phyloP scores from a whole-genome alignment of 64 coral and sea anemone genomes.

The Pocillopora damicornis region DNA sequence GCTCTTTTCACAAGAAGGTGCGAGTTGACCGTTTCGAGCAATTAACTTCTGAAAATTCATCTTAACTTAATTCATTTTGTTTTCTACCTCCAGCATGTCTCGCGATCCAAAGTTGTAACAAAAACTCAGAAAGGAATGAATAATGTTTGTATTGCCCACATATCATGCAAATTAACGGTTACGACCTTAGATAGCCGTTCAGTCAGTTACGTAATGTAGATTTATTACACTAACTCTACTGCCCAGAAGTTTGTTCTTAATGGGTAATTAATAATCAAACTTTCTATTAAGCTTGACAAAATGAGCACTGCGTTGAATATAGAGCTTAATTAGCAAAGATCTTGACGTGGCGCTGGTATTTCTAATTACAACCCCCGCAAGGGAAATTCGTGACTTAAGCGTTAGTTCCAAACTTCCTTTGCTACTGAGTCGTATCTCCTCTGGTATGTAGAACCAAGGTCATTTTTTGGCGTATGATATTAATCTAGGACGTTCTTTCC shows the following conservation, averaged over 20 bases:
- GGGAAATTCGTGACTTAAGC: conserved; percentile 40
- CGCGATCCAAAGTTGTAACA: too few relatives aligned
- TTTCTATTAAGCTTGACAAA: conserved; percentile 1
- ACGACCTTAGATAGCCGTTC: neutral
- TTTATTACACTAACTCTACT: neutral
- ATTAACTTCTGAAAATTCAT: too few relatives aligned
- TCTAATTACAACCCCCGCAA: conserved; percentile 36
- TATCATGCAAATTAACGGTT: neutral
- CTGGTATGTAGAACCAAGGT: conserved; percentile 18
- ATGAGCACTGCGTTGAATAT: conserved; percentile 31
- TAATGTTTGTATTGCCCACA: neutral
- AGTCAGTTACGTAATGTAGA: neutral
- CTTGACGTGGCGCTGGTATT: conserved; percentile 32
- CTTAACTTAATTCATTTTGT: too few relatives aligned
- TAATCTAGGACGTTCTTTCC: neutral
- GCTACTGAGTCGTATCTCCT: neutral
- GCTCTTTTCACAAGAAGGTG: too few relatives aligned
- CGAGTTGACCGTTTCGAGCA: too few relatives aligned
- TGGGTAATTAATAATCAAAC: conserved; percentile 38
- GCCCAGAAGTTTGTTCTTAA: neutral
- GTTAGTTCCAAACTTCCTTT: conserved; percentile 3
- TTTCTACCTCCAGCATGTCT: too few relatives aligned
- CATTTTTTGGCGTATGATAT: conserved; percentile 12
- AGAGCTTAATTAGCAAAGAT: neutral
- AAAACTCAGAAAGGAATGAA: neutral